phyloP scores from a whole-genome alignment of 2,113 vertebrate genomes.

The Gymnocephalus cernua region DNA sequence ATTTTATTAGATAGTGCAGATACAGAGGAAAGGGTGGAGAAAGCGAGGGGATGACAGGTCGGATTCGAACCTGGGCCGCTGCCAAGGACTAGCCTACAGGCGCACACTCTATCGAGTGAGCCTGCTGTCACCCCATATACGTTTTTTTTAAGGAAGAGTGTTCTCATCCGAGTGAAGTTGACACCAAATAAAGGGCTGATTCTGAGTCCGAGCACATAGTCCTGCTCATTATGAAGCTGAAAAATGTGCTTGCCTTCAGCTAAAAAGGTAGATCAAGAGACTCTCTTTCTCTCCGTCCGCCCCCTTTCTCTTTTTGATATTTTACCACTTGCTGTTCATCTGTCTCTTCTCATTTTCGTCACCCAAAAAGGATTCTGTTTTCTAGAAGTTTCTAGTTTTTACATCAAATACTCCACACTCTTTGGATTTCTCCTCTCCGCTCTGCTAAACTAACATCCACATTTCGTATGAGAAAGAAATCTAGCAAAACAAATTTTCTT shows the following conservation, averaged over 20 bases:
- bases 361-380: background rate
- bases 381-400: background rate
- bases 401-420: background rate
- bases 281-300: conserved; percentile 4
- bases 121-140: too few species aligned
- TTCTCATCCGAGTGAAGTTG: conserved; percentile 28
- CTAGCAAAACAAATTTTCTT: background rate
- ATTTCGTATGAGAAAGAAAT: background rate
- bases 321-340: background rate
- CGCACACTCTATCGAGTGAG: too few species aligned
- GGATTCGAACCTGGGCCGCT: too few species aligned
- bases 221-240: conserved; percentile 60
- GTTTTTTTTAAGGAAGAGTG: conserved; percentile 22
- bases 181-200: conserved; percentile 45
- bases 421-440: background rate
- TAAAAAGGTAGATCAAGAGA: conserved; percentile 40
- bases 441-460: conserved; percentile 5
- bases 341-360: conserved; percentile 25
- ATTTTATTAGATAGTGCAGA: too few species aligned
- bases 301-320: conserved; percentile 22
- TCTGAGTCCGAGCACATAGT: conserved; percentile 52
- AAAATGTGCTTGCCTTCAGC: conserved; percentile 33
- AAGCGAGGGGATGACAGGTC: too few species aligned
- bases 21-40: too few species aligned
- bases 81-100: too few species aligned